phyloP scores from a whole-genome alignment of 2,888 invertebrate species.

The Lomographa bimaculata region DNA sequence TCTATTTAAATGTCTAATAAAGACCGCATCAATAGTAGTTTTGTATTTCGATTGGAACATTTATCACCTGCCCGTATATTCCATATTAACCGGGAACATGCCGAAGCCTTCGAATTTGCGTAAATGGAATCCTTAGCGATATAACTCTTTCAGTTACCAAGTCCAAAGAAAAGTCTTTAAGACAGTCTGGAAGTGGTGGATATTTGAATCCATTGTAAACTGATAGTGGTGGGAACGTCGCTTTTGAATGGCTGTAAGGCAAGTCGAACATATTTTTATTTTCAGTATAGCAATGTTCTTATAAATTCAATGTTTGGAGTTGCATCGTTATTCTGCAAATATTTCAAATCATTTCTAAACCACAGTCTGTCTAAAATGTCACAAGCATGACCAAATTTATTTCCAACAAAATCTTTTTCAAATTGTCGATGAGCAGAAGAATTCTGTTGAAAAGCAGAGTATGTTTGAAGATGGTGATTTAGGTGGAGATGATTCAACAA shows the following conservation, averaged over 20 bases:
- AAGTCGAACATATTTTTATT: conserved; percentile 30
- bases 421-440: conserved; percentile 32
- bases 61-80: conserved; percentile 42
- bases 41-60: conserved; percentile 40
- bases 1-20: too few species aligned
- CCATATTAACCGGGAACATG: conserved; percentile 37
- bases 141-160: conserved; percentile 26
- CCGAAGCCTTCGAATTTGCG: conserved; percentile 41
- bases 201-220: conserved; percentile 29
- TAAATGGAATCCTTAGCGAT: conserved; percentile 37
- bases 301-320: conserved; percentile 22
- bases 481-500: conserved; percentile 7
- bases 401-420: conserved; percentile 32
- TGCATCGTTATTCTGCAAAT: conserved; percentile 33
- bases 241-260: conserved; percentile 25
- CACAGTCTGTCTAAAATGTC: conserved; percentile 36
- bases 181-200: conserved; percentile 27
- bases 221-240: conserved; percentile 22
- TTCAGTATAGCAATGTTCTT: conserved; percentile 26
- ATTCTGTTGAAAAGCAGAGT: conserved; percentile 22
- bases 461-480: conserved; percentile 20
- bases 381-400: conserved; percentile 37
- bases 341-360: conserved; percentile 32
- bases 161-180: conserved; percentile 18
- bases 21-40: too few species aligned